Percentiles rank a stretch among this genome's conserved stretches.
Evolutionary conservation across 2,888 invertebrate genomes (phyloP).

Genomic region (Unio pictorum): DNA sequence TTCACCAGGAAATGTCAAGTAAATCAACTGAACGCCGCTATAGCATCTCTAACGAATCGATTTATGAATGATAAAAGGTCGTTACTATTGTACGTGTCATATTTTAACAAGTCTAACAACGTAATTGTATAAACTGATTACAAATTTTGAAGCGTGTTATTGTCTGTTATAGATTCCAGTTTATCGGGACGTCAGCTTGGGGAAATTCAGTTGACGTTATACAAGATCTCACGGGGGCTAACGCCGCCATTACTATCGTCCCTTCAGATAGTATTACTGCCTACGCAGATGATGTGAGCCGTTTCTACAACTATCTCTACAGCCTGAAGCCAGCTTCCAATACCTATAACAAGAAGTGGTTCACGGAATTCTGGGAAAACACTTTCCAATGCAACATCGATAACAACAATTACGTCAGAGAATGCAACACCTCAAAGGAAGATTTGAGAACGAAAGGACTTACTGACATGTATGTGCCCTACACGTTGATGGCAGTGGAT

Average conservation of each 20-base stretch:
- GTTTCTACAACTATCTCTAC: constrained; percentile 34
- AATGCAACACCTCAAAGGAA: constrained; percentile 16
- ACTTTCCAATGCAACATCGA: constrained; percentile 41
- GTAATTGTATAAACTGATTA: no score
- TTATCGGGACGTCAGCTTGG: constrained; percentile 56
- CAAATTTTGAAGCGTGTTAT: no score
- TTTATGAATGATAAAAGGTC: no score
- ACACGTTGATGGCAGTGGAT: constrained; percentile 55
- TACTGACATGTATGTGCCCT: constrained; percentile 41
- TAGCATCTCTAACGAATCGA: no score
- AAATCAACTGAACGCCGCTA: no score
- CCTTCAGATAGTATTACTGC: background rate
- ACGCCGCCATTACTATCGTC: constrained; percentile 22
- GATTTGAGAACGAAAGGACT: constrained; percentile 3
- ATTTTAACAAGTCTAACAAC: no score
- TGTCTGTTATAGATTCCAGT: constrained; percentile 31
- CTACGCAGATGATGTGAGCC: constrained; percentile 17
- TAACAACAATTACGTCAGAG: constrained; percentile 4
- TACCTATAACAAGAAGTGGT: constrained; percentile 34
- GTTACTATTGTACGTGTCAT: no score
- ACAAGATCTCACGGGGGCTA: constrained; percentile 13
- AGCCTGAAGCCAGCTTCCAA: constrained; percentile 25
- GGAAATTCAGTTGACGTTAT: constrained; percentile 29
- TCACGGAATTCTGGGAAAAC: constrained; percentile 38
- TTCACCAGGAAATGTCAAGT: no score